Conservation (phyloP, 2,888 invertebrate species). For the Amblyjoppa fuscipennis region DNA sequence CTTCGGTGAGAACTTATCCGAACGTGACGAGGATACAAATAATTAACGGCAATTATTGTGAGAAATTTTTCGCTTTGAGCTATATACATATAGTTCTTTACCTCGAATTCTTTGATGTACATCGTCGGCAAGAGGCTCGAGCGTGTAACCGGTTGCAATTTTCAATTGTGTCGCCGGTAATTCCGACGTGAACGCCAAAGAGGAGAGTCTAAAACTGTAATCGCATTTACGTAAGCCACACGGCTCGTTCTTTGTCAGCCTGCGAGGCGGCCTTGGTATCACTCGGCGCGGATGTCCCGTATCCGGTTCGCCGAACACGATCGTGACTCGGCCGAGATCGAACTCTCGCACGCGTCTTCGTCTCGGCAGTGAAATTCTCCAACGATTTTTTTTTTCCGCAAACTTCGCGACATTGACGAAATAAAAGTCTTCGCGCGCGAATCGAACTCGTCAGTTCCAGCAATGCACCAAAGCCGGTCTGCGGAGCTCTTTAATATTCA, state of each 20-base stretch:
- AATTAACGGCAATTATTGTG: conserved; percentile 33
- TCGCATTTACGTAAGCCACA: conserved; percentile 16
- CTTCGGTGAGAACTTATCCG: not conserved
- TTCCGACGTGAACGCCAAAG: not conserved
- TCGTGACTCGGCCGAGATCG: conserved; percentile 14
- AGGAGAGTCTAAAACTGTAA: conserved; percentile 19
- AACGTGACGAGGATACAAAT: conserved; percentile 4
- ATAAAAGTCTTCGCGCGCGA: not conserved
- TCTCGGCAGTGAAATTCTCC: not conserved
- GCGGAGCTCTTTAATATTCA: not conserved
- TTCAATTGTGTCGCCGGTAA: conserved; percentile 1
- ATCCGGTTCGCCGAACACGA: conserved; percentile 19
- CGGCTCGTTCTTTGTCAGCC: not conserved
- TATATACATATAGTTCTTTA: not conserved
- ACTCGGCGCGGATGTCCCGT: conserved; percentile 43
- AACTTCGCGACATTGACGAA: conserved; percentile 1
- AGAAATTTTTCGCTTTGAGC: conserved; percentile 1
- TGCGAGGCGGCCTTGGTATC: conserved; percentile 30
- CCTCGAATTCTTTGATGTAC: conserved; percentile 9
- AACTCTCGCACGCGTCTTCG: not conserved
- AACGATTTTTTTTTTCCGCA: conserved; percentile 22
- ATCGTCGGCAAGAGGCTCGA: conserved; percentile 8
- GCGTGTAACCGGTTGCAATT: conserved; percentile 25
- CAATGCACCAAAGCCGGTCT: not conserved
- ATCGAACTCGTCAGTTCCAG: not conserved